Evolutionary conservation across 64 coral and sea anemone species (phyloP), one percentile per base, ranked within the genome.

Genomic region (Dendronephthya gigantea): DNA sequence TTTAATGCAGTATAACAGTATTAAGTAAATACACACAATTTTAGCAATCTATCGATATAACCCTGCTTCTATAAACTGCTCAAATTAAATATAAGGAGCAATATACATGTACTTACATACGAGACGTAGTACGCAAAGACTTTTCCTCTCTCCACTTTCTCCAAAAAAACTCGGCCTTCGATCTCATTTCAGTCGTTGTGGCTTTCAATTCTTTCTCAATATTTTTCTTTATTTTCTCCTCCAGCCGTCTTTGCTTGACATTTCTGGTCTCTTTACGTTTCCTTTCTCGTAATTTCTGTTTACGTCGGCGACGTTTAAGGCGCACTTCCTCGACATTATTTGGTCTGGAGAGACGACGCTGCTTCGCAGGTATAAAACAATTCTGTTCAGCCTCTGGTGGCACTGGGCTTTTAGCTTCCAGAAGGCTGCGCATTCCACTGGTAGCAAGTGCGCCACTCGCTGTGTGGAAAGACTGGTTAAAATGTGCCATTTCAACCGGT

Each of bases 131-230:
- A 27, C 55, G 41, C 62, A 19, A 47, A 16, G 12, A 86, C 32
- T 36, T 68, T 59, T 59, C 51, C 38, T 85, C 49, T 48, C 40
- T 52, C 84, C 84, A 58, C 9, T 66, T 85, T 52, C 39, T 85
- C n/a, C 48, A 66, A 23, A 15, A 66, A 35, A 29, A 85, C 15
- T 59, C 29, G 1, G 84, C 84, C 50, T 55, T 85, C 2, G 50
- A 28, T 11, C 59, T 7, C n/a, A 62, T 1, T 55, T 55, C 23
- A 30, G 83, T 52, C 49, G 47, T 66, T 58, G 23, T 62, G 31
- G 23, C 0, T 85, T 22, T 85, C 29, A 56, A 14, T 7, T 66
- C 30, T 2, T 85, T 85, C 84, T 35, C 50, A 27, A 76, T 79
- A 11, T 50, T 41, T 48, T 41, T 27, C 28, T 27, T 22, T 22